These are phyloP conservation scores for Corydoras sp. DNA, from an alignment of 2,113 vertebrate genomes.

Conservation along the genomic window DNA sequence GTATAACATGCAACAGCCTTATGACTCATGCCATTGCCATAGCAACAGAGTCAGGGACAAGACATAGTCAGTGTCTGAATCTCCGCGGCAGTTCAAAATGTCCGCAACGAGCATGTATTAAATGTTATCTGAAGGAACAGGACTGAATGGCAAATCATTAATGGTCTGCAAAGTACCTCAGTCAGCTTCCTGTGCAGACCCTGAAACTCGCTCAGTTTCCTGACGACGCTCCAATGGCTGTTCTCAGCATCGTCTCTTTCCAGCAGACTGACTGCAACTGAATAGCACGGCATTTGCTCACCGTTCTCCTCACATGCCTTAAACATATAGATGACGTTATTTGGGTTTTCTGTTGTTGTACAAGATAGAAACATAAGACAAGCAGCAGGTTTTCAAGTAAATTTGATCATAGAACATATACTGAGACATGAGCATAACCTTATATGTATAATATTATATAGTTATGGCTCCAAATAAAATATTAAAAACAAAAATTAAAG, in stretches of 20 bases:
- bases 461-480: no score
- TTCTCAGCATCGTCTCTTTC: constrained; percentile 75
- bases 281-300: constrained; percentile 88
- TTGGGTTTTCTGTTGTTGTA: no score
- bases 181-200: constrained; percentile 91
- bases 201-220: constrained; percentile 94
- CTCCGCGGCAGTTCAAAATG: constrained; percentile 9
- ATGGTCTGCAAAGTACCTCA: constrained; percentile 70
- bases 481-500: no score
- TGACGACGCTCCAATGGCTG: constrained; percentile 84
- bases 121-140: neutral
- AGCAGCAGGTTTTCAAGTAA: no score
- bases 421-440: no score
- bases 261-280: constrained; percentile 78
- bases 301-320: constrained; percentile 90
- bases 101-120: neutral
- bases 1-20: constrained; percentile 17
- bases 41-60: constrained; percentile 30
- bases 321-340: neutral
- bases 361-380: no score
- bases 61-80: neutral
- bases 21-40: constrained; percentile 35
- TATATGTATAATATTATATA: no score
- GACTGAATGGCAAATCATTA: neutral
- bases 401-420: no score